Percentiles rank a stretch among this genome's conserved stretches.
These are phyloP conservation scores for Phenganax stokvisi DNA, from an alignment of 92 coral and sea anemone genomes.

Conservation along the genomic window DNA sequence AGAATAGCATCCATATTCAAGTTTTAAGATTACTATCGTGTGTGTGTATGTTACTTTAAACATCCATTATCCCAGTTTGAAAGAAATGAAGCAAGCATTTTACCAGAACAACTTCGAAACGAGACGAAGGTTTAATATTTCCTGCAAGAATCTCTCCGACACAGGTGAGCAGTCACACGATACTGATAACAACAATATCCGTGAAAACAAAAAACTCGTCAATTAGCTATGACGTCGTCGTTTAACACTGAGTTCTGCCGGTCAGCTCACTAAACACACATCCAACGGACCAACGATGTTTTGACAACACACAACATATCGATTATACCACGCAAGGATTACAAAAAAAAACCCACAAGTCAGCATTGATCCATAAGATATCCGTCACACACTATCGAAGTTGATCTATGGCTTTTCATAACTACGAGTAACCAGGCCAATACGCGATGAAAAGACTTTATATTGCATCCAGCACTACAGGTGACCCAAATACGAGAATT, in stretches of 20 bases:
- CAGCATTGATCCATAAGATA: not conserved
- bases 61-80: not conserved
- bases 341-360: not conserved
- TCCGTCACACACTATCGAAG: not conserved
- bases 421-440: not conserved
- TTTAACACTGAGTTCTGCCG: not conserved
- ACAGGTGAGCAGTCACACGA: slow-evolving; percentile 36
- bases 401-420: not conserved
- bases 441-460: not conserved
- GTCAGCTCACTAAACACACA: not conserved
- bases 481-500: not conserved
- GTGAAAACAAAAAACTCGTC: slow-evolving; percentile 29
- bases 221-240: slow-evolving; percentile 27
- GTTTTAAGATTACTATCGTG: not conserved
- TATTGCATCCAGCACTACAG: not conserved
- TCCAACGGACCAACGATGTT: not conserved
- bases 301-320: too few relatives aligned
- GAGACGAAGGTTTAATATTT: not conserved
- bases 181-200: slow-evolving; percentile 19
- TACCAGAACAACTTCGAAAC: not conserved
- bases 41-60: not conserved
- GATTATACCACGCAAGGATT: not conserved
- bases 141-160: not conserved
- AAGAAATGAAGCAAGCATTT: not conserved
- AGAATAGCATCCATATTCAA: slow-evolving; percentile 9